phyloP scores from a whole-genome alignment of 2,113 vertebrate species.

The Grantiella picta region DNA sequence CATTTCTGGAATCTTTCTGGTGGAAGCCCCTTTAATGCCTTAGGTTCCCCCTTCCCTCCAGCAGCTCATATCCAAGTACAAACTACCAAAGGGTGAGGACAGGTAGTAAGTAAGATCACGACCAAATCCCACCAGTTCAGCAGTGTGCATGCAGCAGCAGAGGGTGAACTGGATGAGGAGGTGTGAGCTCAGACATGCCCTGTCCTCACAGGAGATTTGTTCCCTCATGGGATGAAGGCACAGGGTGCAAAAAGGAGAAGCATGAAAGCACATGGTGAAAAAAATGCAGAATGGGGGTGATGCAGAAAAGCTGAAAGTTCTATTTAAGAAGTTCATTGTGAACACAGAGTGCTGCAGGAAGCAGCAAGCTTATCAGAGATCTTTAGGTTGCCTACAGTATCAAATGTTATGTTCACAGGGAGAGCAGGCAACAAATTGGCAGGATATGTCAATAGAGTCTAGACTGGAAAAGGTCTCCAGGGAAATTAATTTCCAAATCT shows the following conservation, averaged over 20 bases:
- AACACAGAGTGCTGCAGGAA: slow-evolving; percentile 7
- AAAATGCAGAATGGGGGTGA: background rate
- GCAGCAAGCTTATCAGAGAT: slow-evolving; percentile 17
- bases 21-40: background rate
- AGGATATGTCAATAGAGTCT: background rate
- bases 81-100: background rate
- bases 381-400: background rate
- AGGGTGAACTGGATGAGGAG: background rate
- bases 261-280: background rate
- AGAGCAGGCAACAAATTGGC: slow-evolving; percentile 31
- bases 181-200: background rate
- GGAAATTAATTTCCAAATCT: slow-evolving; percentile 8
- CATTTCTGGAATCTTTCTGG: background rate
- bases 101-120: background rate
- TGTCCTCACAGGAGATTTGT: background rate
- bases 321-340: background rate
- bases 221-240: background rate
- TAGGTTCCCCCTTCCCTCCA: background rate
- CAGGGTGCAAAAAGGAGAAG: background rate
- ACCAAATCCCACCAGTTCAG: background rate
- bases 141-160: background rate
- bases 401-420: slow-evolving; percentile 15
- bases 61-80: fast-evolving
- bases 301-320: background rate
- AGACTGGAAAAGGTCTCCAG: background rate